Conservation (phyloP, 1,140 invertebrate genomes). For the Drosophila aff. region DNA sequence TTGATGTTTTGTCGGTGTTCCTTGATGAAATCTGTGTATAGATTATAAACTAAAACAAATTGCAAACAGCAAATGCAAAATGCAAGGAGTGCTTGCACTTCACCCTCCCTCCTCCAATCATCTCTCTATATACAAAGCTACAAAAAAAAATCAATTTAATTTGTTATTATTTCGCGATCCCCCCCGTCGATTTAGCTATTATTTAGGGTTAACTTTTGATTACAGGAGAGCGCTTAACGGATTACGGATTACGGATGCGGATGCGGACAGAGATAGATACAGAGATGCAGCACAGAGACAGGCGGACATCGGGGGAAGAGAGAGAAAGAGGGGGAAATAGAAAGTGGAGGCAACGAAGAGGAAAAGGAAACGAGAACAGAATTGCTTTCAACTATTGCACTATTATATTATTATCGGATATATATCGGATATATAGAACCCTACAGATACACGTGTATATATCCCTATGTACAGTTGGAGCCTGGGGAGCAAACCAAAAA, state of each 20-base stretch:
- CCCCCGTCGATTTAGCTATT: constrained; percentile 22
- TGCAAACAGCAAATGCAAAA: constrained; percentile 43
- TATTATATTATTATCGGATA: constrained; percentile 54
- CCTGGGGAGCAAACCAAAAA: constrained; percentile 26
- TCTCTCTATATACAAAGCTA: constrained; percentile 48
- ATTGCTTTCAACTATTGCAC: constrained; percentile 70
- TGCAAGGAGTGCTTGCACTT: constrained; percentile 23
- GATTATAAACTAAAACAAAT: constrained; percentile 41
- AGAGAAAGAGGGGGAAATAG: background rate
- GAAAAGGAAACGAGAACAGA: background rate
- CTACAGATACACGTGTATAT: constrained; percentile 17
- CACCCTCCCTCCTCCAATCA: background rate
- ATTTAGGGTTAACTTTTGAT: constrained; percentile 33
- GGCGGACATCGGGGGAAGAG: background rate
- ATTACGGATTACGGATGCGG: background rate
- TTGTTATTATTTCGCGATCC: background rate
- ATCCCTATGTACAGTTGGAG: constrained; percentile 42
- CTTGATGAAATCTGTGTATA: constrained; percentile 23
- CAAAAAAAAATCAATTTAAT: constrained; percentile 30
- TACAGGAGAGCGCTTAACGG: constrained; percentile 22
- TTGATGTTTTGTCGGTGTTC: constrained; percentile 31
- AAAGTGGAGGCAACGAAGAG: background rate
- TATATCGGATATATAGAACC: constrained; percentile 16
- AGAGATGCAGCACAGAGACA: background rate
- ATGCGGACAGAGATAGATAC: constrained; percentile 12